These are phyloP conservation scores for Acrobasis repandana DNA, from an alignment of 2,888 invertebrate genomes.

Conservation along the genomic window DNA sequence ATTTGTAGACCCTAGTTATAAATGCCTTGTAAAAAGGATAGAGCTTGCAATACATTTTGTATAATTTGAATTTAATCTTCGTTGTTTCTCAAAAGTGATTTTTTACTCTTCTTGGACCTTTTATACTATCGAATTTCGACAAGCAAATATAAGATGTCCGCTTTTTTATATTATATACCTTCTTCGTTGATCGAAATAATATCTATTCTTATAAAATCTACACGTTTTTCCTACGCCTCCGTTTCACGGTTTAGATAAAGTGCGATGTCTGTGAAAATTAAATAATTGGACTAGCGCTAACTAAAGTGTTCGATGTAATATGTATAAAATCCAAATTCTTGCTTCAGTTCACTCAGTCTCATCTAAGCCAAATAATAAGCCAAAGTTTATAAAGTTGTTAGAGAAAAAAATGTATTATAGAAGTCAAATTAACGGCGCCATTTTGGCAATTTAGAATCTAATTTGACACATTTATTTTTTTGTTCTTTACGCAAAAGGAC, in stretches of 20 bases:
- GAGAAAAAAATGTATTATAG: constrained; percentile 31
- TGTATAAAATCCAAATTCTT: constrained; percentile 13
- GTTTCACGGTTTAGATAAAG: constrained; percentile 4
- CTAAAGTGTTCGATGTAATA: constrained; percentile 16
- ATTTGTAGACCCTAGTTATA: constrained; percentile 3
- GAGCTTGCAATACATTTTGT: background rate
- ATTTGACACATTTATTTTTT: constrained; percentile 1
- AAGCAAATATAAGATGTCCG: constrained; percentile 54
- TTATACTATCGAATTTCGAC: constrained; percentile 19
- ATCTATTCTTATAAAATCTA: constrained; percentile 66
- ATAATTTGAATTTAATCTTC: background rate
- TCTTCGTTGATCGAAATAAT: constrained; percentile 52
- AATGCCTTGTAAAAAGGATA: constrained; percentile 5
- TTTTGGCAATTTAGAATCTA: background rate
- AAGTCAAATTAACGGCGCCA: constrained; percentile 23
- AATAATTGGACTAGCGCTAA: constrained; percentile 14
- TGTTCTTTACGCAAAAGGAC: background rate
- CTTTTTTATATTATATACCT: constrained; percentile 60
- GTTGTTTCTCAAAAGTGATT: background rate
- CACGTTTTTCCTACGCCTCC: constrained; percentile 48
- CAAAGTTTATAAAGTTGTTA: constrained; percentile 63
- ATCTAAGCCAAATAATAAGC: constrained; percentile 74
- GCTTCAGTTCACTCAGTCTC: constrained; percentile 47
- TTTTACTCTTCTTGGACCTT: background rate
- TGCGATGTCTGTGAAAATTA: constrained; percentile 2